Percentiles rank a stretch among this genome's conserved stretches.
Evolutionary conservation across 23 tunicate species (phyloP).

Genomic region (Phallusia fumigata): DNA sequence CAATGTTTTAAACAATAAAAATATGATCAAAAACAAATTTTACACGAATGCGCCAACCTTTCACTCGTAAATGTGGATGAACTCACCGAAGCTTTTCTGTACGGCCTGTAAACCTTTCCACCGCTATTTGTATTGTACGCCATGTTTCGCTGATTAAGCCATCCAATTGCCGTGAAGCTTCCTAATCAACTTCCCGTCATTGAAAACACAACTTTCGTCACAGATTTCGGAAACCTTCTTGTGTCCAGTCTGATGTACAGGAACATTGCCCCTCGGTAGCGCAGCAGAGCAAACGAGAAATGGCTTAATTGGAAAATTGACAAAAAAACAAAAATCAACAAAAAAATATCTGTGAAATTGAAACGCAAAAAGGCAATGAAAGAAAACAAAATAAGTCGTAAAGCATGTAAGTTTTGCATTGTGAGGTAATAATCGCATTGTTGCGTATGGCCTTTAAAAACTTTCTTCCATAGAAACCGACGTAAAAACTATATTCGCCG

Average conservation of each 20-base stretch:
- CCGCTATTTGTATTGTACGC: slow-evolving; percentile 4
- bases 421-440: not conserved
- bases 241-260: too few relatives aligned
- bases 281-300: not conserved
- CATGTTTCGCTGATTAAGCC: not conserved
- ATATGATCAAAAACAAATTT: not conserved
- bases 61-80: not conserved
- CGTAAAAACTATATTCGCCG: not conserved
- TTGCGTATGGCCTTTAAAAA: not conserved
- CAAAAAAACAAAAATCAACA: not conserved
- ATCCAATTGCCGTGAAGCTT: not conserved
- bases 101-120: slow-evolving; percentile 33
- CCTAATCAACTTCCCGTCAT: too few relatives aligned
- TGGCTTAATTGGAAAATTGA: not conserved
- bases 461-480: not conserved
- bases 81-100: slow-evolving; percentile 61
- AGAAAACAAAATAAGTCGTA: not conserved
- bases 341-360: not conserved
- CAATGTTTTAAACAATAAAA: too few relatives aligned
- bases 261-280: too few relatives aligned
- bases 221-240: too few relatives aligned
- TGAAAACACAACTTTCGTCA: too few relatives aligned
- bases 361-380: too few relatives aligned
- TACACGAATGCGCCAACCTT: not conserved
- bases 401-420: not conserved